Evolutionary conservation across 23 tunicate genomes (phyloP), one percentile per base, ranked within the genome.

Genomic region (Botrylloides violaceus): DNA sequence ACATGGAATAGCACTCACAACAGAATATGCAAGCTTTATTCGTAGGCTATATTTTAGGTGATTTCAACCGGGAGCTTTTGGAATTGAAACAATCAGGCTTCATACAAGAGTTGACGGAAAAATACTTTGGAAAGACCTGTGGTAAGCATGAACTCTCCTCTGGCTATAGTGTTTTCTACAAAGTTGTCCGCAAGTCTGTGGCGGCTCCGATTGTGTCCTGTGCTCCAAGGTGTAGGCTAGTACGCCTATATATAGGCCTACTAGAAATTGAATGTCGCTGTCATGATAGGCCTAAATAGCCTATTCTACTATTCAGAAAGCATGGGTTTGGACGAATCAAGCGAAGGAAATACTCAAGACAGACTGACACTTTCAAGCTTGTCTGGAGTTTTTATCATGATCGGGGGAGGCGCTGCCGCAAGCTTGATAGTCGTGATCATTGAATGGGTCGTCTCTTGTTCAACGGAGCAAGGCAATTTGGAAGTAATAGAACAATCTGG

Each of bases 361-460:
- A 57, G 80, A 29, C 56, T 85, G 2, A 73, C 68, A 20, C 79
- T 33, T 62, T 24, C 61, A 64, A 79, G 93, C 58, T 26, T 85
- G 15, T 61, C 84, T 0, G 88, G 87, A 0, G 88, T 77, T 36
- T 81, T 82, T 49, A 34, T 36, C n/a, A 71, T 88, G 86, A 75
- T 88, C 27, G 3, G 71, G 2, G 72, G 34, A 0, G 88, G 76
- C 1, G 88, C 96, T 18, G 55, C 47, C 7, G 55, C 53, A 9
- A 88, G 96, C 57, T 1, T 88, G 22, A 18, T 72, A 1, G 70
- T 88, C 28, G 20, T 88, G 29, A 20, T 57, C 7, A 18, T 82
- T 27, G 96, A 88, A 66, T 88, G 96, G 96, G 23, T 88, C 5
- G 80, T 77, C 12, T 9, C 15, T 43, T 43, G 53, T 15, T 43